Evolutionary conservation across 2,888 invertebrate species (phyloP).

Genomic region (Sphaerolaimus hirsutus): DNA sequence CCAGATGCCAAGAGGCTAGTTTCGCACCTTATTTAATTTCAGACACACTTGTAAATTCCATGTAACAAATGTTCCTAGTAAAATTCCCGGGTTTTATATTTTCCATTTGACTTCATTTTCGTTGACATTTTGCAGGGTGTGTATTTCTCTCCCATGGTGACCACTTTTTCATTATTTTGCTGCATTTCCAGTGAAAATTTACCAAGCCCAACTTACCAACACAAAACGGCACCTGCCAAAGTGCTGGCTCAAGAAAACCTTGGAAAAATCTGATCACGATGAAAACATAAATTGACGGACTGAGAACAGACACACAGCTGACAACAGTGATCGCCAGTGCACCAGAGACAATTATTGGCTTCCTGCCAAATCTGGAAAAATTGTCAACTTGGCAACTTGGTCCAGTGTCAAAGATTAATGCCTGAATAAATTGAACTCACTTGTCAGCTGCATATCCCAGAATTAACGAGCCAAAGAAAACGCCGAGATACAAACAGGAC

Average conservation of each 20-base stretch:
- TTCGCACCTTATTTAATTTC: too few species aligned
- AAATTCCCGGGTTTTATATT: too few species aligned
- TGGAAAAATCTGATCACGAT: constrained; percentile 43
- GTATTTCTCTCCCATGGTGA: too few species aligned
- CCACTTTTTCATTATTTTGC: too few species aligned
- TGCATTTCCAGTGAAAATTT: too few species aligned
- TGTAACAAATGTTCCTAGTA: too few species aligned
- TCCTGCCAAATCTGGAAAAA: constrained; percentile 48
- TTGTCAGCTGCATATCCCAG: background rate
- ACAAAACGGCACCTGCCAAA: constrained; percentile 50
- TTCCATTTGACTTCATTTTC: too few species aligned
- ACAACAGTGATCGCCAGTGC: constrained; percentile 39
- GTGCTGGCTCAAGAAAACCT: constrained; percentile 58
- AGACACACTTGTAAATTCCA: too few species aligned
- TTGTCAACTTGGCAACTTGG: too few species aligned
- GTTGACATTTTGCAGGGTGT: too few species aligned
- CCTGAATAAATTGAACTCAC: background rate
- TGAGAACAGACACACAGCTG: constrained; percentile 43
- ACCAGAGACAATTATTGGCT: constrained; percentile 46
- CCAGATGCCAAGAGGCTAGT: too few species aligned
- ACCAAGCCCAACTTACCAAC: constrained; percentile 25
- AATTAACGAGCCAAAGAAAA: constrained; percentile 1
- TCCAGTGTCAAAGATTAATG: background rate
- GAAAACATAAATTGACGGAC: constrained; percentile 46
- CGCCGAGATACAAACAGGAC: background rate